A percentile compares a stretch with the other conserved stretches of the same genome.
These are phyloP conservation scores for Apodemia duryi DNA, from an alignment of 2,888 invertebrate species.

Conservation along the genomic window DNA sequence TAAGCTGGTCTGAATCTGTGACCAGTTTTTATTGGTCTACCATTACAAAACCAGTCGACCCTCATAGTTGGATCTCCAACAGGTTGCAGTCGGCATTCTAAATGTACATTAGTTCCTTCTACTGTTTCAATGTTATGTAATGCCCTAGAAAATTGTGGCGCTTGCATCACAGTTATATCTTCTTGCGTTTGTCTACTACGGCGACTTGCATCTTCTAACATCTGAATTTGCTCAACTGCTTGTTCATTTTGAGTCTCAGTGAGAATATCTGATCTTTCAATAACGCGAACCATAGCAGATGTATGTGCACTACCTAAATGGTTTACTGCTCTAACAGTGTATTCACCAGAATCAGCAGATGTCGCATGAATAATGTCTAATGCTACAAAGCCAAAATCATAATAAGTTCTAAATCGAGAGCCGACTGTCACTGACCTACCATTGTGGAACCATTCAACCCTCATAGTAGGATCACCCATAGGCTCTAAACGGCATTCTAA, in stretches of 20 bases:
- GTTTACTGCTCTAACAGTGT: constrained; percentile 95
- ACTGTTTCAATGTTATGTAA: constrained; percentile 93
- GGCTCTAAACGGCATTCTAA: constrained; percentile 95
- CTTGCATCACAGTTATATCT: constrained; percentile 90
- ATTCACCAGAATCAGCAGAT: constrained; percentile 96
- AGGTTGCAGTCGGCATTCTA: constrained; percentile 94
- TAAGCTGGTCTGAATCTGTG: constrained; percentile 97
- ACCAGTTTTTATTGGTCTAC: constrained; percentile 93
- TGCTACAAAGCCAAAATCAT: constrained; percentile 98
- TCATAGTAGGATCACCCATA: constrained; percentile 97
- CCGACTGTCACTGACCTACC: constrained; percentile 93
- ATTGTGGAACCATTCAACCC: constrained; percentile 97
- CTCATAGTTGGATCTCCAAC: constrained; percentile 95
- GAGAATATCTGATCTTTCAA: constrained; percentile 88
- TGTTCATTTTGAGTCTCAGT: constrained; percentile 96
- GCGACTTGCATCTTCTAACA: constrained; percentile 89
- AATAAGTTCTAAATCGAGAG: constrained; percentile 95
- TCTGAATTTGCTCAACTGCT: constrained; percentile 94
- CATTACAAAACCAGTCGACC: constrained; percentile 98
- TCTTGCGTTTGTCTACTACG: constrained; percentile 85
- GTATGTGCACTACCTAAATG: constrained; percentile 95
- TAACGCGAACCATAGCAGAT: constrained; percentile 92
- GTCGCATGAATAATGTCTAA: constrained; percentile 96
- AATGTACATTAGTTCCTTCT: constrained; percentile 94
- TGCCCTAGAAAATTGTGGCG: constrained; percentile 92